Base-by-base conservation (phyloP, 1,140 invertebrate species). In the Anadara kagoshimensis region DNA sequence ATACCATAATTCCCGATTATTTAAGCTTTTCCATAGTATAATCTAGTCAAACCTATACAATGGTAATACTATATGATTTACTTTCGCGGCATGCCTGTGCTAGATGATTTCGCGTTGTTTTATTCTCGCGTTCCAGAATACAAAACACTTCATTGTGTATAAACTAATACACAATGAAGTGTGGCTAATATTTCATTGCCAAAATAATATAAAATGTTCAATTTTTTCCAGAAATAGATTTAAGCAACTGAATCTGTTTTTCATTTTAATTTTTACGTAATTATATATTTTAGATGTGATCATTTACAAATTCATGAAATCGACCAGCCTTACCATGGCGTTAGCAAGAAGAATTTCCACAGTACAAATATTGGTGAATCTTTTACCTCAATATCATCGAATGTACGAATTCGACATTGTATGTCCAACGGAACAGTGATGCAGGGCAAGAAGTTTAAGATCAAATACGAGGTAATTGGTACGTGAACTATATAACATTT, bases 221-320 rank as follows among this genome's bases (percentile, higher is more conserved):
- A n/a, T n/a, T n/a, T n/a, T n/a, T n/a, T n/a, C n/a, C n/a, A n/a
- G n/a, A n/a, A n/a, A n/a, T n/a, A n/a, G n/a, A 36, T 36, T 36
- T 36, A 36, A 36, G 7, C 29, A 36, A 3, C 7, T 36, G 29
- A 36, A 3, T 36, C 2, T 36, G 29, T 36, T 36, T 3, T 3
- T 7, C 2, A 36, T 36, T 36, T 36, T 36, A 36, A n/a, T n/a
- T 36, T 36, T 36, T 36, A 36, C 7, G 29, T 36, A n/a, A n/a
- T n/a, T 36, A 3, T 20, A 24, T 63, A 43, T 80, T 80, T n/a
- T 65, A 86, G 85, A 16, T 86, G 85, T 78, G 81, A 83, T 64
- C 84, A 86, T 68, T 53, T 86, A 44, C 80, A 83, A 65, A 58
- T 85, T n/a, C 76, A 82, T 73, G 85, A 86, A 65, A 79, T 82